Evolutionary conservation across 2,113 vertebrate genomes (phyloP).

Genomic region (Mellivora capensis): DNA sequence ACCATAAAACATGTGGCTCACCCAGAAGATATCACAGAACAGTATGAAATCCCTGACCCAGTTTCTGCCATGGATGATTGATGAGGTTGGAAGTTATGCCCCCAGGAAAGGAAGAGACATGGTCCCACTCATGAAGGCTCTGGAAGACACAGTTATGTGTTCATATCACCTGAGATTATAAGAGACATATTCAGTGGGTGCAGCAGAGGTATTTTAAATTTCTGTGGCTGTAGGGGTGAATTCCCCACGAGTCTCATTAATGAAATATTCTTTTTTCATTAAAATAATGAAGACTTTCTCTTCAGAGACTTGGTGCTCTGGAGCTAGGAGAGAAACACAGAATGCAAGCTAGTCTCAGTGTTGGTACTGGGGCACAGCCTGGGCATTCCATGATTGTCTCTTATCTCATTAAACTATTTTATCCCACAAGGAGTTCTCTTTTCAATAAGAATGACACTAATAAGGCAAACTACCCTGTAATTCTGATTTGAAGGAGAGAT

Average conservation of each 20-base stretch:
- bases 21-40: background rate
- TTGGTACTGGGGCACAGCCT: background rate
- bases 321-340: background rate
- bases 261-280: background rate
- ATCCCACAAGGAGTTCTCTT: background rate
- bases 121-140: background rate
- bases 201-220: background rate
- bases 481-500: background rate
- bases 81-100: background rate
- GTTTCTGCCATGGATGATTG: background rate
- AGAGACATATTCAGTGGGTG: background rate
- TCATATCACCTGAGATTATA: background rate
- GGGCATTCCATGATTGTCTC: background rate
- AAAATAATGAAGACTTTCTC: too few species aligned
- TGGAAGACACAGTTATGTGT: background rate
- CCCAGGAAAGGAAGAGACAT: background rate
- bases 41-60: background rate
- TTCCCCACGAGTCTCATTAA: background rate
- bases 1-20: background rate
- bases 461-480: background rate
- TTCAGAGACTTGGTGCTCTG: background rate
- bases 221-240: background rate
- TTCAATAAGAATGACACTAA: background rate
- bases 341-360: background rate
- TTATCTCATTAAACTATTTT: background rate